Evolutionary conservation across 2,888 invertebrate species (phyloP), one percentile per base, ranked within the genome.

Genomic region (Spilosoma lubricipeda): DNA sequence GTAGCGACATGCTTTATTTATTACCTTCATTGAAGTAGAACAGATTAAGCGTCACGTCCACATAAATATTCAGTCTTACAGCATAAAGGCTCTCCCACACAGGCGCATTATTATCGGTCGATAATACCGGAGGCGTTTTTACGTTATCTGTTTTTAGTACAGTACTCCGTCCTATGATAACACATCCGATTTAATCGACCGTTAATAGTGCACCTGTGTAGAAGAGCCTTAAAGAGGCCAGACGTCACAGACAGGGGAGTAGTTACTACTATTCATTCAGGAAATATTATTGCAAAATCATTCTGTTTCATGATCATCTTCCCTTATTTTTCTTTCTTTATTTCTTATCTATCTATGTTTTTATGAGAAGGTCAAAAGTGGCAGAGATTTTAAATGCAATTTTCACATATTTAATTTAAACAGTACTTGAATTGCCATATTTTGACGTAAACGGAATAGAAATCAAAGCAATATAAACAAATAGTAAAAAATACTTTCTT

Each of bases 1-100:
- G 59, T 79, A 76, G 80, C 82, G 74, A 73, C 83, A 84, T 84
- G 84, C 84, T 83, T 73, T 71, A 71, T 20, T 67, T 68, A 42
- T 77, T 27, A 72, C 68, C 78, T 76, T 73, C 75, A 77, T 71
- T 75, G 79, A 67, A 74, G 74, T 77, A 77, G 76, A 56, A 56
- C 63, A 81, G 73, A 70, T 81, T 77, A 83, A 84, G 88, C 87
- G 88, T 89, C 89, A 89, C 89, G 89, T 87, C 87, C 88, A 89
- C 89, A 89, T 84, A 86, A 82, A 75, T 79, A 79, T 86, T 86
- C 86, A 89, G 89, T 89, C 89, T 89, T 87, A 89, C 88, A 87
- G 88, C 87, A 84, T 77, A 81, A 85, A 71, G 45, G 45, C 45
- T 45, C 45, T 45, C 45, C 45, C 15, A 45, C 15, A 45, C 4